Evolutionary conservation across 2,113 vertebrate species (phyloP).

Genomic region (Spizaetus ornatus): DNA sequence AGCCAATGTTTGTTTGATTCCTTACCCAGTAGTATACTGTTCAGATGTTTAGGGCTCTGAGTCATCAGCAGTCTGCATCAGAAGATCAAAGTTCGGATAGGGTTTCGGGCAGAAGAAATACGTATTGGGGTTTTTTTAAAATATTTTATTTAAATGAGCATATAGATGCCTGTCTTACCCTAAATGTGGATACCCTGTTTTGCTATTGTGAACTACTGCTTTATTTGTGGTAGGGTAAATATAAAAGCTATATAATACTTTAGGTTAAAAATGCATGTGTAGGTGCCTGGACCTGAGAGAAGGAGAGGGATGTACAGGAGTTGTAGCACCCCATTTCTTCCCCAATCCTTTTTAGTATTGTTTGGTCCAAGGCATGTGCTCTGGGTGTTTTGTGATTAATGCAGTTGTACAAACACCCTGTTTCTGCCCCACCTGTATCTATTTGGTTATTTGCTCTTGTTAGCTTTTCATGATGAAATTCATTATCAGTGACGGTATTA

Average conservation of each 20-base stretch:
- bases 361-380: not conserved
- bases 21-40: not conserved
- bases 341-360: not conserved
- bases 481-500: not conserved
- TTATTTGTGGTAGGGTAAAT: not conserved
- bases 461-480: not conserved
- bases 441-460: not conserved
- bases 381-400: not conserved
- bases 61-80: not conserved
- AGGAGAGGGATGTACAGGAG: not conserved
- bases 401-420: not conserved
- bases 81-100: not conserved
- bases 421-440: not conserved
- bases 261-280: not conserved
- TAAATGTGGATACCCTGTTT: not conserved
- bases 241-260: not conserved
- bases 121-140: rapidly evolving
- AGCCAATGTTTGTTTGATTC: not conserved
- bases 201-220: not conserved
- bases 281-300: not conserved
- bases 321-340: not conserved
- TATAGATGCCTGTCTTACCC: not conserved
- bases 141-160: not conserved
- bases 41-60: not conserved
- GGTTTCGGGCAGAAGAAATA: not conserved